Evolutionary conservation across 2,888 invertebrate species (phyloP), one percentile per base, ranked within the genome.

Genomic region (Neoaliturus tenellus): DNA sequence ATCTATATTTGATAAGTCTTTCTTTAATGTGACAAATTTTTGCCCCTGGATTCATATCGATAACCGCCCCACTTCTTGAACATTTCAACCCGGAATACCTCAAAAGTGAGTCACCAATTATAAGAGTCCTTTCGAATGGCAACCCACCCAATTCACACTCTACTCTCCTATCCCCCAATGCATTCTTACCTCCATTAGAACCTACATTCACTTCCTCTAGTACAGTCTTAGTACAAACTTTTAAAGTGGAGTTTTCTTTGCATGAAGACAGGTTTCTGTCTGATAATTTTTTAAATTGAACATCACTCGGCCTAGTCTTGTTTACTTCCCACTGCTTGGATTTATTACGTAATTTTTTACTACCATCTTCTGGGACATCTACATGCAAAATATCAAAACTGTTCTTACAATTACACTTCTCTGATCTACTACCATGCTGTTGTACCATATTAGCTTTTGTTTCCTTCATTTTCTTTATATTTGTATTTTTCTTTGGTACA

Each of bases 11-110:
- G 31, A 5, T 31, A 5, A 67, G 67, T 31, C 31, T 67, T 8
- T 67, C 17, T 67, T 67, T 67, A 31, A 67, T 67, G 14, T 67
- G 67, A 20, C 6, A 28, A 2, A 67, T 67, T 67, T 67, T 67
- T 67, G 31, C 67, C 5, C 67, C 62, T 17, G 33, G 33, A 17
- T 67, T 31, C 31, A 67, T 31, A 67, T 67, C 67, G 31, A 67
- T 33, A 33, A 31, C 67, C 6, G 31, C 33, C 31, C 67, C 67
- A 3, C 14, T 31, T 0, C 33, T 67, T 67, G 5, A 3, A 31
- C 67, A 67, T 31, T 67, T 67, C 0, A 14, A 6, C 31, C 67
- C 31, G 5, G 67, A 33, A 67, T 17, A 67, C 67, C 67, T 67
- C 14, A 67, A 67, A 1, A 67, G 31, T 17, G 67, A 67, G 67